A percentile compares a stretch with the other conserved stretches of the same genome.
Conservation (phyloP, 2,888 invertebrate genomes). For the Coecobrya sp. region DNA sequence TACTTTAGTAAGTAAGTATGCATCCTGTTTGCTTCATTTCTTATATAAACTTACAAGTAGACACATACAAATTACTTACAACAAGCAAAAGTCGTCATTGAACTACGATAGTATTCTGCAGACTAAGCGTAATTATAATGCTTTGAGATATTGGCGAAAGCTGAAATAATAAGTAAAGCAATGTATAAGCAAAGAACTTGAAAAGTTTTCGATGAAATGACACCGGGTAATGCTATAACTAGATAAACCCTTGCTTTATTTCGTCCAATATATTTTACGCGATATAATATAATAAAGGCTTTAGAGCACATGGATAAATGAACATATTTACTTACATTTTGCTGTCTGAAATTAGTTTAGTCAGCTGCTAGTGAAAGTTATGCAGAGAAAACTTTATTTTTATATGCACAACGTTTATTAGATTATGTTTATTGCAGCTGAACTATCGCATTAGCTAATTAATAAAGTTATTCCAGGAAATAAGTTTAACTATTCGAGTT, state of each 20-base stretch:
- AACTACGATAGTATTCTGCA: background rate
- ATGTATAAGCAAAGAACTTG: background rate
- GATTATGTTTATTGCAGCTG: slow-evolving; percentile 35
- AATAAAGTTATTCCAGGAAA: slow-evolving; percentile 53
- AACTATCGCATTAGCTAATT: slow-evolving; percentile 69
- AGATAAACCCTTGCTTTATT: slow-evolving; percentile 21
- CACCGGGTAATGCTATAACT: background rate
- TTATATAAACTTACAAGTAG: too few species aligned
- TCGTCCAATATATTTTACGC: background rate
- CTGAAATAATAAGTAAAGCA: background rate
- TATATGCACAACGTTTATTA: slow-evolving; percentile 32
- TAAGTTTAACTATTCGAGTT: background rate
- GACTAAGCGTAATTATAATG: background rate
- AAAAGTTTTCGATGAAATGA: slow-evolving; percentile 12
- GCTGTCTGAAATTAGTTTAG: background rate
- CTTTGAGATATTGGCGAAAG: background rate
- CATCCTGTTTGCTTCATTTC: background rate
- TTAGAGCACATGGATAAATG: background rate
- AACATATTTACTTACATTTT: background rate
- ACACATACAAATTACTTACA: background rate
- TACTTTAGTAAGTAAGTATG: background rate
- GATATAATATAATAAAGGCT: background rate
- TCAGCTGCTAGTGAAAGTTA: slow-evolving; percentile 17
- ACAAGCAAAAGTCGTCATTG: background rate
- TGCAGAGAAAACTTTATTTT: slow-evolving; percentile 27